Percentiles rank a stretch among this genome's conserved stretches.
These are phyloP conservation scores for Apogon talboti DNA, from an alignment of 2,797 vertebrate genomes.

Conservation along the genomic window DNA sequence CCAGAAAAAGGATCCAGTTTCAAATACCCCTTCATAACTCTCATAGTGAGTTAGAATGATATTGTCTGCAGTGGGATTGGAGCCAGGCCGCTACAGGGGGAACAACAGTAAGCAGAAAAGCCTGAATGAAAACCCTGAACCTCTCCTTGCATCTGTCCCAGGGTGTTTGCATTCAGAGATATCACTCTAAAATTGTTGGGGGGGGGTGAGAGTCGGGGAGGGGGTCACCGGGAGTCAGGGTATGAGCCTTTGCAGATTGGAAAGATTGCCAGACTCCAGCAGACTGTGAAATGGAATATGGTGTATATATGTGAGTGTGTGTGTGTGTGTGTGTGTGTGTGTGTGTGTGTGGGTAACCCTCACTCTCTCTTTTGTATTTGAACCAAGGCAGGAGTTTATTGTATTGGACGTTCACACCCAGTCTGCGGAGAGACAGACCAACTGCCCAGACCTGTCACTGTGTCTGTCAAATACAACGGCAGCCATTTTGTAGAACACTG, in stretches of 20 bases:
- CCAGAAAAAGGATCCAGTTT: too few relatives aligned
- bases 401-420: slow-evolving; percentile 30
- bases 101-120: not conserved
- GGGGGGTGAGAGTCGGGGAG: too few relatives aligned
- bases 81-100: not conserved
- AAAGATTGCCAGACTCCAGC: slow-evolving; percentile 71
- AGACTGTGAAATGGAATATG: slow-evolving; percentile 80
- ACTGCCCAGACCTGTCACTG: slow-evolving; percentile 50
- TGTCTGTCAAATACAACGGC: slow-evolving; percentile 24
- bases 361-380: slow-evolving; percentile 22
- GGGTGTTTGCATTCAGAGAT: slow-evolving; percentile 66
- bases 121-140: slow-evolving; percentile 21
- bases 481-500: slow-evolving; percentile 32
- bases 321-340: too few relatives aligned
- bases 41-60: not conserved
- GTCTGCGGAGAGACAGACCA: slow-evolving; percentile 31
- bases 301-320: slow-evolving; percentile 40
- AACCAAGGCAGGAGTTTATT: slow-evolving; percentile 33
- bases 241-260: slow-evolving; percentile 65
- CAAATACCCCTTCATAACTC: not conserved
- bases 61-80: not conserved
- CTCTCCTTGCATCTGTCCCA: slow-evolving; percentile 39
- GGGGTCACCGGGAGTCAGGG: slow-evolving; percentile 65
- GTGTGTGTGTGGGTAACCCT: slow-evolving; percentile 1
- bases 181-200: slow-evolving; percentile 68